Conservation (phyloP, 2,113 vertebrate species). For the Lethenteron reissneri region DNA sequence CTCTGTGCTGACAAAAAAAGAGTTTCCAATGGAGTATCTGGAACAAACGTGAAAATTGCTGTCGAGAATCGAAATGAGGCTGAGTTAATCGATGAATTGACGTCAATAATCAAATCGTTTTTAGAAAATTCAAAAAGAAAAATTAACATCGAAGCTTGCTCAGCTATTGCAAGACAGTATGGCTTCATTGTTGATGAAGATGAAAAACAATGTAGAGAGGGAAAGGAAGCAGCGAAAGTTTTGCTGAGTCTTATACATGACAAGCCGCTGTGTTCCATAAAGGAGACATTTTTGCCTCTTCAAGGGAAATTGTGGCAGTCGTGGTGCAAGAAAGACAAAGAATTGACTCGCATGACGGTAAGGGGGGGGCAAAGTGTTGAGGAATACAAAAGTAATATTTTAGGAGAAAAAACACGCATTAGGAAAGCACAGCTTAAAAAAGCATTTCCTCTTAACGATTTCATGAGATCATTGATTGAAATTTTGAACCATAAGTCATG, state of each 20-base stretch:
- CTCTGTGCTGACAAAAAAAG: too few species aligned
- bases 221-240: slow-evolving; percentile 16
- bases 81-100: slow-evolving; percentile 15
- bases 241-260: slow-evolving; percentile 11
- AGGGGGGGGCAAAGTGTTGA: neutral
- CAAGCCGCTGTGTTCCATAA: slow-evolving; percentile 13
- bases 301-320: slow-evolving; percentile 12
- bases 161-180: slow-evolving; percentile 15
- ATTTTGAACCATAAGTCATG: too few species aligned
- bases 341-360: slow-evolving; percentile 1
- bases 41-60: too few species aligned
- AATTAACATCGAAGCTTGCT: slow-evolving; percentile 18
- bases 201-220: neutral
- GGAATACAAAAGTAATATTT: neutral
- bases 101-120: slow-evolving; percentile 13
- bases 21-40: too few species aligned
- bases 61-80: slow-evolving; percentile 11
- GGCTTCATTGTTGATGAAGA: slow-evolving; percentile 20
- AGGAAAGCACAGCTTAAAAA: neutral
- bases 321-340: slow-evolving; percentile 17
- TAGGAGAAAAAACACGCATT: neutral
- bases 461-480: too few species aligned
- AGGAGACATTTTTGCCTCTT: slow-evolving; percentile 11
- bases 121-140: slow-evolving; percentile 14
- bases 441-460: too few species aligned